Evolutionary conservation across 1,140 invertebrate genomes (phyloP), one percentile per base, ranked within the genome.

Genomic region (Adelges cooleyi): DNA sequence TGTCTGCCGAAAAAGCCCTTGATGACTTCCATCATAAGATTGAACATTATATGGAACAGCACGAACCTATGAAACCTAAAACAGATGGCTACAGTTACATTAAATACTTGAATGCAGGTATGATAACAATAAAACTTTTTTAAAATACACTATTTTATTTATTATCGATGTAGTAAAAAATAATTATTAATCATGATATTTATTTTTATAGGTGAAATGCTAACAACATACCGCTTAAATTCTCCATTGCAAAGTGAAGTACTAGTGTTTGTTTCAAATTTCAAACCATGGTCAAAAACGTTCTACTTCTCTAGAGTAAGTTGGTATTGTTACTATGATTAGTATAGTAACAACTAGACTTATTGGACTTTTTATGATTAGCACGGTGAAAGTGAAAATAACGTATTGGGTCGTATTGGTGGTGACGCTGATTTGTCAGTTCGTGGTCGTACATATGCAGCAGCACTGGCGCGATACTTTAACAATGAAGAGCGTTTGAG

Each of bases 311-410:
- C 85, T 5, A 75, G 86, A 74, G 84, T 86, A 76, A 77, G 77
- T 77, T 17, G 15, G n/a, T 48, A 48, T 48, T n/a, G n/a, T n/a
- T 48, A 48, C 20, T 48, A 17, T 48, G 44, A 8, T 48, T 48
- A 10, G 9, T 9, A 8, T 17, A n/a, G n/a, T 48, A 17, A 48
- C 20, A 48, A 6, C 4, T 20, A 50, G 15, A 51, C 23, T 22
- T 67, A 46, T 56, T 69, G 67, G 52, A 18, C 68, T 71, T 66
- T 67, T 69, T 71, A 23, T 65, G 72, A 72, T 33, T 73, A 93
- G 87, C 92, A 96, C 77, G 92, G 92, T 0, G 93, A 96, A 76
- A 92, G 89, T 74, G 85, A 90, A 71, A 89, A 88, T 78, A 96
- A 96, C 74, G 81, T 93, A 2, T 75, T 88, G n/a, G 92, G 92